Percentiles rank a stretch among this genome's conserved stretches.
Conservation (phyloP, 2,888 invertebrate species). For the Ormyrus pomaceus region DNA sequence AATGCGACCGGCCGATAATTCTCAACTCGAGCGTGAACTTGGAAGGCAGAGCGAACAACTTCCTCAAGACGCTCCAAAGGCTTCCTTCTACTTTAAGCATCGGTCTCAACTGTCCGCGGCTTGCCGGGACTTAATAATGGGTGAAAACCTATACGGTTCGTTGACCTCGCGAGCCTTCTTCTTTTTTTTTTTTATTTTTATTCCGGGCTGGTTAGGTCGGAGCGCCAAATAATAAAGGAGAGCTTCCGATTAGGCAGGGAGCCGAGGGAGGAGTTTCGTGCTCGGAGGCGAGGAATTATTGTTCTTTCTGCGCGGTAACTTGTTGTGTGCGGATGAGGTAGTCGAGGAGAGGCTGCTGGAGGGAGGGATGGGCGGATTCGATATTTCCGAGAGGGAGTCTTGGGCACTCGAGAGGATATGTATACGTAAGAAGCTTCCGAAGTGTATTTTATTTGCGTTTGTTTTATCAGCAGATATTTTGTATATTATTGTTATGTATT, state of each 20-base stretch:
- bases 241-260: no score
- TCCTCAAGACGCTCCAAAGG: conserved; percentile 35
- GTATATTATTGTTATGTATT: no score
- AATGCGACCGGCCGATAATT: conserved; percentile 11
- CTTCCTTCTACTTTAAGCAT: conserved; percentile 7
- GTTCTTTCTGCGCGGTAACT: no score
- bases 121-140: conserved; percentile 33
- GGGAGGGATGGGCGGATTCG: neutral
- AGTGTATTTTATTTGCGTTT: neutral
- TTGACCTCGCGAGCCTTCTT: conserved; percentile 4
- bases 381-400: neutral
- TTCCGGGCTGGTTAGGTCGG: no score
- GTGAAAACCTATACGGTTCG: conserved; percentile 13
- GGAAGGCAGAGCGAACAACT: conserved; percentile 9
- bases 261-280: no score
- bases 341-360: neutral
- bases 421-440: neutral
- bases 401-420: neutral
- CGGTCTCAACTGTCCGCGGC: conserved; percentile 3
- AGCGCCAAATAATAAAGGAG: no score
- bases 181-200: neutral
- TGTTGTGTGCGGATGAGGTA: neutral
- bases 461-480: no score
- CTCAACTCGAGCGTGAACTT: neutral
- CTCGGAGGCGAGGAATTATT: no score